These are phyloP conservation scores for Ophraella communa DNA, from an alignment of 2,888 invertebrate genomes.

Conservation along the genomic window DNA sequence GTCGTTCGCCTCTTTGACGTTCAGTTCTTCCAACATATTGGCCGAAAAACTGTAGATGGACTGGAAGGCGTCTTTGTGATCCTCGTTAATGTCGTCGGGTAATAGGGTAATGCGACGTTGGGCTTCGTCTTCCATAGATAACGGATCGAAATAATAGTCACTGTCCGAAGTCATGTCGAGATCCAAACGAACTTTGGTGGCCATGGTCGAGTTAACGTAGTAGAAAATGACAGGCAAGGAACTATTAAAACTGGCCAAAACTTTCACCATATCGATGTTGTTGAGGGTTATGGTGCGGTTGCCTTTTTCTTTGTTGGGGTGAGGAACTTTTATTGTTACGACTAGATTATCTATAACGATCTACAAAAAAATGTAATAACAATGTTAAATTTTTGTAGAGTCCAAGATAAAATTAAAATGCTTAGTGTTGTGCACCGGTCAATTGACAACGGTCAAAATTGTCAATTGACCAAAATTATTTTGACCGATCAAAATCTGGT, in stretches of 20 bases:
- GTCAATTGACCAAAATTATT: too few relatives aligned
- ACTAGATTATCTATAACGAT: conserved; percentile 49
- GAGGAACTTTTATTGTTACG: conserved; percentile 65
- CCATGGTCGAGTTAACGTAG: conserved; percentile 74
- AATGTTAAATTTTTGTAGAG: too few relatives aligned
- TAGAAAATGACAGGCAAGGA: conserved; percentile 80
- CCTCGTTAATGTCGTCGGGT: conserved; percentile 72
- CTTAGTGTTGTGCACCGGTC: too few relatives aligned
- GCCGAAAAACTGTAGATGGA: conserved; percentile 62
- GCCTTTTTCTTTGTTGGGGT: conserved; percentile 63
- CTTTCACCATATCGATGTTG: conserved; percentile 73
- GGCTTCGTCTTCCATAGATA: conserved; percentile 67
- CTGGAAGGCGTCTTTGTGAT: conserved; percentile 70
- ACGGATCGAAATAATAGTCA: conserved; percentile 66
- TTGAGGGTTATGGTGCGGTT: conserved; percentile 72
- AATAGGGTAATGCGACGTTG: conserved; percentile 74
- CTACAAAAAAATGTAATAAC: conserved; percentile 45
- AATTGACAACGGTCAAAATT: too few relatives aligned
- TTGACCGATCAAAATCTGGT: too few relatives aligned
- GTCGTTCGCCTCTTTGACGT: conserved; percentile 78
- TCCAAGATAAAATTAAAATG: too few relatives aligned
- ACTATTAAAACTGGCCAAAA: conserved; percentile 80
- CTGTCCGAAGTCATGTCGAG: conserved; percentile 71
- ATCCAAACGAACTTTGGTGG: conserved; percentile 70
- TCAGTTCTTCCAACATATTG: conserved; percentile 73